A percentile compares a stretch with the other conserved stretches of the same genome.
Evolutionary conservation across 1,140 invertebrate species (phyloP).

Genomic region (Papilio polytes): DNA sequence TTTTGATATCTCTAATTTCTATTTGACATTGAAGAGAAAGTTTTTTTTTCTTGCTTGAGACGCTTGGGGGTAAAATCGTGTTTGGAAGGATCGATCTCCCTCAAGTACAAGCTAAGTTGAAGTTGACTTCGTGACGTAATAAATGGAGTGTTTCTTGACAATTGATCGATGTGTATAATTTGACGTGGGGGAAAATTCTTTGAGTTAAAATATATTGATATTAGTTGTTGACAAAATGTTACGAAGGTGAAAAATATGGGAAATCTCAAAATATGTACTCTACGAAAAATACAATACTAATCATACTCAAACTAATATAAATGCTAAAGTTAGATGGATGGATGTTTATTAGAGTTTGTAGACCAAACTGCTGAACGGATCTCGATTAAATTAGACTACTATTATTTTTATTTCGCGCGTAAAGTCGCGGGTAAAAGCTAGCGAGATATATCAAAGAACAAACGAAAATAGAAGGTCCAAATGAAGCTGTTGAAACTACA

Average conservation of each 20-base stretch:
- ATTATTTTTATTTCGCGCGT: too few species aligned
- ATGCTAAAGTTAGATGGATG: too few species aligned
- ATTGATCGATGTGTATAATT: slow-evolving; percentile 35
- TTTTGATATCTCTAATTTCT: neutral
- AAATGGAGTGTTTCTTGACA: slow-evolving; percentile 31
- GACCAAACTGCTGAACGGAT: too few species aligned
- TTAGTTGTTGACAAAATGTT: neutral
- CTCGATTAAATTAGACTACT: too few species aligned
- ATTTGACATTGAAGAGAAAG: neutral
- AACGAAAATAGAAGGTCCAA: too few species aligned
- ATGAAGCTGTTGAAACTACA: too few species aligned
- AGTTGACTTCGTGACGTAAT: slow-evolving; percentile 24
- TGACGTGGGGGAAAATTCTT: neutral
- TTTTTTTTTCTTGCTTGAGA: neutral
- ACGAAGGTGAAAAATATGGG: neutral
- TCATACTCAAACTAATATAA: too few species aligned
- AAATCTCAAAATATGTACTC: neutral
- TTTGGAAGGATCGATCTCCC: slow-evolving; percentile 4
- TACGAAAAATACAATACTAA: too few species aligned
- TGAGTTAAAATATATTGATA: neutral
- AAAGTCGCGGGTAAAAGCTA: too few species aligned
- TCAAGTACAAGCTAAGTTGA: slow-evolving; percentile 16
- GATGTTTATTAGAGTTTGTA: too few species aligned
- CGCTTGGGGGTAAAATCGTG: neutral
- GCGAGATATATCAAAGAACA: too few species aligned